Conservation (phyloP, 1,140 invertebrate genomes). For the Radopholus similis region DNA sequence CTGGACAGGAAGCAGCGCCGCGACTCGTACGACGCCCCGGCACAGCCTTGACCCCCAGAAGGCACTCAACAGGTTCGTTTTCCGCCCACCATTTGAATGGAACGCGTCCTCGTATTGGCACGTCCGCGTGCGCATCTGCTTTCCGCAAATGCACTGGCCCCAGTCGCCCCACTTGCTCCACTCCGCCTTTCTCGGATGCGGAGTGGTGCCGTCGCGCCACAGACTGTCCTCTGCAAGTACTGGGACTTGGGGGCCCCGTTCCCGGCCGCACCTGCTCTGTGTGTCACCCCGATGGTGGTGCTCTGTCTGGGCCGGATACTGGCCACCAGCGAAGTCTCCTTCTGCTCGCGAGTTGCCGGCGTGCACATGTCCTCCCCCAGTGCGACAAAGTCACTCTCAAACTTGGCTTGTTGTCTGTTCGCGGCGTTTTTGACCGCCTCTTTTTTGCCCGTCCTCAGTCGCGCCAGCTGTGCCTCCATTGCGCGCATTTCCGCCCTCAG, state of each 20-base stretch:
- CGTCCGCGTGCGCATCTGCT: constrained; percentile 11
- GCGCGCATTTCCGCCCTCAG: constrained; percentile 7
- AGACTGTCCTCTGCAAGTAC: not conserved
- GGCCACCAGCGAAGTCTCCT: not conserved
- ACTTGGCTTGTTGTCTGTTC: not conserved
- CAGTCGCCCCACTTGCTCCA: constrained; percentile 11
- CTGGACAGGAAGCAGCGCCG: not conserved
- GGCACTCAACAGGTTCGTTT: not conserved
- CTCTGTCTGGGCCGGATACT: not conserved
- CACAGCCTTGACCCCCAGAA: not conserved
- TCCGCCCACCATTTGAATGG: not conserved
- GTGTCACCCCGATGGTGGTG: not conserved
- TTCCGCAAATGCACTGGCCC: constrained; percentile 16
- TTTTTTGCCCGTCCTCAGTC: not conserved
- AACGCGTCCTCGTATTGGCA: constrained; percentile 15
- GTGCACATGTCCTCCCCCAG: not conserved
- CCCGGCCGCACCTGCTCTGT: too few species aligned
- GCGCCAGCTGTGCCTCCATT: not conserved
- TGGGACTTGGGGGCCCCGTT: not conserved
- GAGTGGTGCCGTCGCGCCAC: constrained; percentile 1
- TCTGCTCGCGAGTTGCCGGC: not conserved
- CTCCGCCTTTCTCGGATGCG: not conserved
- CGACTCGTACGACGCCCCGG: constrained; percentile 4
- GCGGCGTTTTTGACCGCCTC: not conserved
- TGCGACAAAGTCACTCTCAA: not conserved